Evolutionary conservation across 2,888 invertebrate species (phyloP).

Genomic region (Leuctra nigra): DNA sequence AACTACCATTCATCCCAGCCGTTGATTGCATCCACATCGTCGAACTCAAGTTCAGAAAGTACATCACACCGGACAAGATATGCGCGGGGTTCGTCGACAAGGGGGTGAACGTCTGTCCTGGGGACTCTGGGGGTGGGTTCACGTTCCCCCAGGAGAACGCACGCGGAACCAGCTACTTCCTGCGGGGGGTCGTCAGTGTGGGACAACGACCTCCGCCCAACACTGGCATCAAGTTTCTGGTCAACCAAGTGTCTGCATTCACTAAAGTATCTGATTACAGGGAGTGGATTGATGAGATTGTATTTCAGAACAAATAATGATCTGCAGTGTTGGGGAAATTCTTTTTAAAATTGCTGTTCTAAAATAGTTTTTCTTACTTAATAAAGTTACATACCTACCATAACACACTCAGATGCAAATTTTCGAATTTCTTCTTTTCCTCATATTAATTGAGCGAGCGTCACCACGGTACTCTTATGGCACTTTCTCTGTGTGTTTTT

Average conservation of each 20-base stretch:
- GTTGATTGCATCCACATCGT: background rate
- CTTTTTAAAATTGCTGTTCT: no score
- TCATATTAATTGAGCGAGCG: no score
- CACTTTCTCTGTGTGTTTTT: no score
- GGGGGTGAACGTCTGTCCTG: background rate
- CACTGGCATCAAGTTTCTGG: background rate
- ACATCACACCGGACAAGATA: background rate
- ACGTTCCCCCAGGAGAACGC: background rate
- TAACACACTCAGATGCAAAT: no score
- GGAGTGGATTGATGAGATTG: background rate
- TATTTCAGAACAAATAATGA: no score
- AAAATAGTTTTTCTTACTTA: no score
- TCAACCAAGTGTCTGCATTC: background rate
- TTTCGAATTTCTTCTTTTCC: no score
- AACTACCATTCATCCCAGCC: background rate
- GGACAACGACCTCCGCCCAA: background rate
- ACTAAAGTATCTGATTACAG: background rate
- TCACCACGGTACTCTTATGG: no score
- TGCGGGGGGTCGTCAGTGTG: background rate
- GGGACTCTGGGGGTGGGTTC: background rate
- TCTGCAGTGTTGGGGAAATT: no score
- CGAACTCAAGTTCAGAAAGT: background rate
- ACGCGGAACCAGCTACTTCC: background rate
- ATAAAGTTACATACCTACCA: no score
- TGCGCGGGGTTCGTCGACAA: background rate